Evolutionary conservation across 2,113 vertebrate genomes (phyloP).

Genomic region (Penelope pileata): DNA sequence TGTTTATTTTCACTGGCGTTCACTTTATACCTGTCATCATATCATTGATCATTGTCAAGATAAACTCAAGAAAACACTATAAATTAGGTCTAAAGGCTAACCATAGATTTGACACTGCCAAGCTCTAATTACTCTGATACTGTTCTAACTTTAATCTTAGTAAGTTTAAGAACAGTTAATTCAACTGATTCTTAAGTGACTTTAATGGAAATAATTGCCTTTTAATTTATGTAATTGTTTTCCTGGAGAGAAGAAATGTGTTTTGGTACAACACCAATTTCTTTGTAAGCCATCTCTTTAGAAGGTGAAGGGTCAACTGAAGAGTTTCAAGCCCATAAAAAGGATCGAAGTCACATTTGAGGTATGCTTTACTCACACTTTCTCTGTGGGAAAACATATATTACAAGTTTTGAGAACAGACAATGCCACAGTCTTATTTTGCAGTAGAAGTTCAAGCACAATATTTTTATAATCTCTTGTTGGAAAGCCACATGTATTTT

Average conservation of each 20-base stretch:
- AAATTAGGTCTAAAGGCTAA: background rate
- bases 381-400: fast-evolving
- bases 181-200: background rate
- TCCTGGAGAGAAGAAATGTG: background rate
- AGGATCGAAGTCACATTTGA: background rate
- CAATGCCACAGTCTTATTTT: background rate
- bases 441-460: background rate
- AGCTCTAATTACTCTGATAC: background rate
- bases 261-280: background rate
- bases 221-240: background rate
- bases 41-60: background rate
- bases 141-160: background rate
- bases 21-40: background rate
- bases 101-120: background rate
- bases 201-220: background rate
- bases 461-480: background rate
- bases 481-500: background rate
- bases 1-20: background rate
- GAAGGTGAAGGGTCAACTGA: background rate
- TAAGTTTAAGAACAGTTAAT: background rate
- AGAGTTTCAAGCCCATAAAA: background rate
- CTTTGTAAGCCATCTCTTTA: background rate
- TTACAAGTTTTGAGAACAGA: background rate
- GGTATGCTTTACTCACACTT: background rate
- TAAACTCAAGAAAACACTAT: background rate